phyloP scores from a whole-genome alignment of 1,140 invertebrate genomes.

The Nebria ingens region DNA sequence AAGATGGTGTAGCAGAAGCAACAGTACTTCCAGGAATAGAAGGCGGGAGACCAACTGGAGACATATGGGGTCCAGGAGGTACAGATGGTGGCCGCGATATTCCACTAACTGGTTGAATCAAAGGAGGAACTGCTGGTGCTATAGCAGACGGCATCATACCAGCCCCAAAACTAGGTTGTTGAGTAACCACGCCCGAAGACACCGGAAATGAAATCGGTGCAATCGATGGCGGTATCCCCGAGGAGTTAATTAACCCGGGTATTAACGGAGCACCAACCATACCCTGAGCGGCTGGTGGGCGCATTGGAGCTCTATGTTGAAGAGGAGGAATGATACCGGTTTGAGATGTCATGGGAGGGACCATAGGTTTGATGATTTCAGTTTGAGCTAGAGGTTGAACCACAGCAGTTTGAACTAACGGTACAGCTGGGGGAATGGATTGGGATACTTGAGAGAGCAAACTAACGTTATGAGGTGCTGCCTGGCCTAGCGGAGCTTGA shows the following conservation, averaged over 20 bases:
- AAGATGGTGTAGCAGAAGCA: constrained; percentile 9
- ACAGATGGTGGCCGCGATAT: background rate
- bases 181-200: background rate
- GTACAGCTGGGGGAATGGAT: constrained; percentile 9
- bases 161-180: background rate
- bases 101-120: background rate
- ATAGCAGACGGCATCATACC: background rate
- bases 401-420: background rate
- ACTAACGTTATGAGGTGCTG: constrained; percentile 16
- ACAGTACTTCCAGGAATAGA: constrained; percentile 1
- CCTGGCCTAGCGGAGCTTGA: constrained; percentile 12
- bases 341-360: constrained; percentile 16
- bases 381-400: constrained; percentile 17
- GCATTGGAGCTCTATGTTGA: constrained; percentile 16
- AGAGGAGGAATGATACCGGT: constrained; percentile 22
- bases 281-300: background rate
- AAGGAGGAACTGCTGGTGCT: constrained; percentile 5
- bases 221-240: background rate
- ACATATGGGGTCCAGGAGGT: constrained; percentile 13
- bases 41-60: constrained; percentile 12
- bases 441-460: constrained; percentile 15
- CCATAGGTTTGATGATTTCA: constrained; percentile 23
- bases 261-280: background rate
- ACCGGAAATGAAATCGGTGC: constrained; percentile 3
- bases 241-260: background rate